Evolutionary conservation across 2,888 invertebrate species (phyloP).

Genomic region (Perizoma affinitatum): DNA sequence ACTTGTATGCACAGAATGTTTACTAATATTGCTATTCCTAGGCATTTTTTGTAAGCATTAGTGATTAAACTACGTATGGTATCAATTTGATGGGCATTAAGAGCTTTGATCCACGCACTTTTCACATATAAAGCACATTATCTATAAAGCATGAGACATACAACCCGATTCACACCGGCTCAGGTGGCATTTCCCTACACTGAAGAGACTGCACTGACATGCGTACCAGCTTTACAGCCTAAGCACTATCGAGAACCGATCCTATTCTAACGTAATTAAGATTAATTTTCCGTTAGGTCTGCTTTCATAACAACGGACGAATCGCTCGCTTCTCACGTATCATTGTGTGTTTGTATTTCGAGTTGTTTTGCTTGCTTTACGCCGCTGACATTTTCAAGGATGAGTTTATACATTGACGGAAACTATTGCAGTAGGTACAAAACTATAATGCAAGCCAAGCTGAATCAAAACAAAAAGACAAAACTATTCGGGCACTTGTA

Average conservation of each 20-base stretch:
- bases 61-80: not conserved
- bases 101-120: slow-evolving; percentile 51
- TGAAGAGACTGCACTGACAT: slow-evolving; percentile 58
- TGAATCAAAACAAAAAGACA: slow-evolving; percentile 4
- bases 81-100: slow-evolving; percentile 1
- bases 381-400: slow-evolving; percentile 51
- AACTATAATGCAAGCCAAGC: slow-evolving; percentile 38
- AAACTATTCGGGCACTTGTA: not conserved
- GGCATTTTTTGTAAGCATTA: slow-evolving; percentile 35
- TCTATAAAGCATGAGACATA: slow-evolving; percentile 64
- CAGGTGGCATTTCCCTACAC: slow-evolving; percentile 56
- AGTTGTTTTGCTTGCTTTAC: slow-evolving; percentile 81
- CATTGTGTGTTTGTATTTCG: slow-evolving; percentile 76
- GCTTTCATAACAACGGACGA: slow-evolving; percentile 71
- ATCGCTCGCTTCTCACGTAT: slow-evolving; percentile 80
- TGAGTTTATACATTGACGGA: slow-evolving; percentile 31
- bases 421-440: not conserved
- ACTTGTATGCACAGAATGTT: slow-evolving; percentile 22
- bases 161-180: slow-evolving; percentile 81
- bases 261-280: slow-evolving; percentile 57
- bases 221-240: slow-evolving; percentile 64
- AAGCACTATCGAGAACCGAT: slow-evolving; percentile 58
- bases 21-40: slow-evolving; percentile 31
- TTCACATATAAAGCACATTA: slow-evolving; percentile 58
- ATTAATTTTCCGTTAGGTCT: slow-evolving; percentile 68